These are phyloP conservation scores for Raja brachyura DNA, from an alignment of 2,113 vertebrate species.

Conservation along the genomic window DNA sequence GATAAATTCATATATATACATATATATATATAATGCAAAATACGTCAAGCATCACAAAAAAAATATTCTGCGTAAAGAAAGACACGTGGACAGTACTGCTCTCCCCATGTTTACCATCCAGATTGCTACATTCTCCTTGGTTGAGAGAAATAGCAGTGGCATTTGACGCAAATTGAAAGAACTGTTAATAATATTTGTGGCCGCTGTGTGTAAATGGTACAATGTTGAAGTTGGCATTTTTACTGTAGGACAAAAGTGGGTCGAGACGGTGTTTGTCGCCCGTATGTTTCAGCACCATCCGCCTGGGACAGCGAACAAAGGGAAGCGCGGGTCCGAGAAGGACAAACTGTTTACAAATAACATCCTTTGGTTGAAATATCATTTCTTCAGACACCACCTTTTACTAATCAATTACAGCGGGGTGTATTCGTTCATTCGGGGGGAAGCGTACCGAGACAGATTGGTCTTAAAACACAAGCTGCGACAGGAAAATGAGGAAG, in stretches of 20 bases:
- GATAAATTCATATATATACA: not conserved
- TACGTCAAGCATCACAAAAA: not conserved
- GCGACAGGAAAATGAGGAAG: not conserved
- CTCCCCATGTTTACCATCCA: not conserved
- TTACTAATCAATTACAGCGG: not conserved
- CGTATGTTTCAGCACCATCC: not conserved
- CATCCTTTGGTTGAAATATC: not conserved
- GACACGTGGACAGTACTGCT: not conserved
- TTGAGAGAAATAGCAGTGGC: not conserved
- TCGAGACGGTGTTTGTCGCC: not conserved
- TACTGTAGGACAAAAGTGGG: not conserved
- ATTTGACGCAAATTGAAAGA: not conserved
- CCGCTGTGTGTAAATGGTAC: not conserved
- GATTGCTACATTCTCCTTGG: not conserved
- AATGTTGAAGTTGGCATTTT: not conserved
- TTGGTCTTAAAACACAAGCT: not conserved
- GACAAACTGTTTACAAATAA: not conserved
- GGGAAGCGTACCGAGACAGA: not conserved
- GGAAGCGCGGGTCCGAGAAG: not conserved
- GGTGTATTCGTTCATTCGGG: not conserved
- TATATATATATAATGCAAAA: not conserved
- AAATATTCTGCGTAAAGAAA: not conserved
- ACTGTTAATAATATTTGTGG: not conserved
- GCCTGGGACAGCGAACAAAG: constrained; percentile 33
- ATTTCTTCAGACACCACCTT: not conserved